A percentile compares a stretch with the other conserved stretches of the same genome.
phyloP scores from a whole-genome alignment of 2,888 invertebrate species.

The Microctonus hyperodae region DNA sequence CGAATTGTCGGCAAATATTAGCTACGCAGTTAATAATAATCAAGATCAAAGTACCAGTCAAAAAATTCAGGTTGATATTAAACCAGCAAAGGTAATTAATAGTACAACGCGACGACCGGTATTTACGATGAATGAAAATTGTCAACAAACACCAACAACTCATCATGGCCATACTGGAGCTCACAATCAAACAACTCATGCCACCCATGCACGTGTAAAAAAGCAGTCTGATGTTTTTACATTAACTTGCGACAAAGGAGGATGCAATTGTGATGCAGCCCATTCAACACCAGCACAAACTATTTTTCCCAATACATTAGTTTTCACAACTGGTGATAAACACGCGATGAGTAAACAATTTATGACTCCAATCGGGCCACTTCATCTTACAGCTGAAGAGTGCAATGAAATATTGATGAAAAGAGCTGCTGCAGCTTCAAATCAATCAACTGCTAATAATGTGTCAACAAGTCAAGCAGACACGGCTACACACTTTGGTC shows the following conservation, averaged over 20 bases:
- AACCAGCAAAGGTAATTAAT: conserved; percentile 57
- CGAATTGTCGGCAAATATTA: conserved; percentile 58
- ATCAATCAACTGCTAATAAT: conserved; percentile 53
- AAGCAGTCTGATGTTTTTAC: conserved; percentile 61
- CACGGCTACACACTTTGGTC: conserved; percentile 56
- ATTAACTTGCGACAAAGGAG: conserved; percentile 59
- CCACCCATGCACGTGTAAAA: conserved; percentile 59
- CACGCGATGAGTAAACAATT: conserved; percentile 69
- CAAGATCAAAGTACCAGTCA: conserved; percentile 61
- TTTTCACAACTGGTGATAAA: conserved; percentile 61
- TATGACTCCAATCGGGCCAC: conserved; percentile 76
- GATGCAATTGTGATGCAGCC: conserved; percentile 61
- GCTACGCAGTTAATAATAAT: conserved; percentile 61
- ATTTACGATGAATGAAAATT: conserved; percentile 60
- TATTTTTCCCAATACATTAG: conserved; percentile 59
- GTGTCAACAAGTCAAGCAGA: conserved; percentile 58
- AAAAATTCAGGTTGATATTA: conserved; percentile 60
- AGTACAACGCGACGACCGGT: conserved; percentile 55
- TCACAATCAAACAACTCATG: conserved; percentile 60
- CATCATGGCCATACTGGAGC: conserved; percentile 56
- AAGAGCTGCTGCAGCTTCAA: conserved; percentile 73
- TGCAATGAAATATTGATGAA: conserved; percentile 82
- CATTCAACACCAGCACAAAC: conserved; percentile 58
- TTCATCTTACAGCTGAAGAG: conserved; percentile 78
- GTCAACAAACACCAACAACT: conserved; percentile 55